Base-by-base conservation (phyloP, 1,140 invertebrate species). In the Melitaea cinxia region DNA sequence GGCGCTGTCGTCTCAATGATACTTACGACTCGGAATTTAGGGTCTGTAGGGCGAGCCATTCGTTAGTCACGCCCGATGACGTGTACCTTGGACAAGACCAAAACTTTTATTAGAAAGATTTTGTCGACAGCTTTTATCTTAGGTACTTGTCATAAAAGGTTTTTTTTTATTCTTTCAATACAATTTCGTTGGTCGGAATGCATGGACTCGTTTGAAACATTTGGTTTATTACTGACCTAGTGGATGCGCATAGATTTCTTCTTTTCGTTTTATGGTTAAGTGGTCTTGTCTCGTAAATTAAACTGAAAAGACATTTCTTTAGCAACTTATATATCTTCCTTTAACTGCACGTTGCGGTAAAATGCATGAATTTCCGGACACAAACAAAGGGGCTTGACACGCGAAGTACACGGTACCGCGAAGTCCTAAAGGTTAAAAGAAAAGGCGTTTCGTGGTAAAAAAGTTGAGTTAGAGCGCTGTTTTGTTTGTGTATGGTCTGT, bases 11-110 rank as follows among this genome's bases (percentile, higher is more conserved):
- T 78, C 74, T 84, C 80, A 80, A 72, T 86, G 85, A 91, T 91
- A 91, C 88, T 91, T 91, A 91, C 88, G 86, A 87, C 84, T 91
- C 86, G 70, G 86, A 82, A 91, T 91, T 91, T 83, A 91, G 85
- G 85, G 83, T 91, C 84, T 91, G 88, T 83, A 91, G 88, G 84
- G 86, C 88, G 85, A 91, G 85, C 88, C 88, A 91, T 89, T 91
- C 88, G 85, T 90, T 91, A 83, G 85, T 88, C 85, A 89, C 88
- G 88, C 84, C 84, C 79, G 86, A 74, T 91, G 88, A 91, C 86
- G 85, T 91, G 86, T 91, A 89, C 88, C 88, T 91, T 91, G 86
- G 88, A 91, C 88, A 91, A 90, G 78, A 91, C 88, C 85, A 91
- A 91, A 91, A 91, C 80, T 83, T 73, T 91, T 87, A 91, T 91